phyloP scores from a whole-genome alignment of 2,888 invertebrate genomes.

The Callinectes sapidus region DNA sequence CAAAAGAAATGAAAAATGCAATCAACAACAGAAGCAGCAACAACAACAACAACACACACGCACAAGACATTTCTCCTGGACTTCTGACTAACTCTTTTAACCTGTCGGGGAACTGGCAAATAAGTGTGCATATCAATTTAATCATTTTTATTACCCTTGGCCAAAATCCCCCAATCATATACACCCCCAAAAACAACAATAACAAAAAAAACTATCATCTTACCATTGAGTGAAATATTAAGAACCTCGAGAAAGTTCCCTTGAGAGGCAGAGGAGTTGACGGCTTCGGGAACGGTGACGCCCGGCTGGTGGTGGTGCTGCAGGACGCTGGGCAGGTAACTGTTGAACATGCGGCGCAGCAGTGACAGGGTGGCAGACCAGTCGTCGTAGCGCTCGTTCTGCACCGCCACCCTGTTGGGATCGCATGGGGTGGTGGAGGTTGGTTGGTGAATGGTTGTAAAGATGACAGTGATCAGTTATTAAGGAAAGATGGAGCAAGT shows the following conservation, averaged over 20 bases:
- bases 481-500: neutral
- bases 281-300: constrained; percentile 86
- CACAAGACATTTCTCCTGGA: too few relatives aligned
- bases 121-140: too few relatives aligned
- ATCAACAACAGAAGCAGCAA: too few relatives aligned
- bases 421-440: neutral
- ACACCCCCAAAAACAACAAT: too few relatives aligned
- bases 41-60: too few relatives aligned
- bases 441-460: too few relatives aligned
- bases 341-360: constrained; percentile 89
- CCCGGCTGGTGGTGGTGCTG: constrained; percentile 83
- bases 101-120: too few relatives aligned
- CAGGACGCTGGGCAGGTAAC: constrained; percentile 91
- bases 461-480: too few relatives aligned
- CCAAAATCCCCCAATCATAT: too few relatives aligned
- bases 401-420: constrained; percentile 88
- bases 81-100: too few relatives aligned
- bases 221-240: constrained; percentile 97
- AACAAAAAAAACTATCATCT: neutral
- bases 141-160: too few relatives aligned
- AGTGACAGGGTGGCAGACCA: constrained; percentile 94
- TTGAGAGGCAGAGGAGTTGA: constrained; percentile 79
- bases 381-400: constrained; percentile 98
- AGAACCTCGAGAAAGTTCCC: constrained; percentile 99
- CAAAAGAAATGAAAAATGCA: too few relatives aligned